A percentile compares a stretch with the other conserved stretches of the same genome.
phyloP scores from a whole-genome alignment of 2,113 vertebrate genomes.

The Percopsis transmontana region DNA sequence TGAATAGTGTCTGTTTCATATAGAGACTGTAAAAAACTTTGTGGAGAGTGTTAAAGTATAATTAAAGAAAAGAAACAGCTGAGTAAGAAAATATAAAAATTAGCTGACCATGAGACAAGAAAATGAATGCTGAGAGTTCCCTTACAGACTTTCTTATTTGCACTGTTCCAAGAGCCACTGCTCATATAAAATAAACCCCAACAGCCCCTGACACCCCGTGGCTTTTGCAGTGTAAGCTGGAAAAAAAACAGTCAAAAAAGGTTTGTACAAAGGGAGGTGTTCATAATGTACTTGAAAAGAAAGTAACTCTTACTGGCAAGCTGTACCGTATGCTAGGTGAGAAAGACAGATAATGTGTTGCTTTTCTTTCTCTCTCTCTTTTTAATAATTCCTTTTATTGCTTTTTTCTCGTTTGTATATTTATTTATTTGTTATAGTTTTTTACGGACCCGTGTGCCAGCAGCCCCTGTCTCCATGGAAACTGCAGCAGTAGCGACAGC shows the following conservation, averaged over 20 bases:
- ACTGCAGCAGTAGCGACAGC: conserved; percentile 82
- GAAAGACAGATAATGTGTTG: conserved; percentile 16
- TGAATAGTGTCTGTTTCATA: not conserved
- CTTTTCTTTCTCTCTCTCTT: not conserved
- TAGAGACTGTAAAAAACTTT: too few relatives aligned
- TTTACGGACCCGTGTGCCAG: conserved; percentile 89
- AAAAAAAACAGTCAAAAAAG: not conserved
- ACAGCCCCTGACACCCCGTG: not conserved
- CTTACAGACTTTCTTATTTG: conserved; percentile 7
- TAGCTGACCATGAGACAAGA: conserved; percentile 6
- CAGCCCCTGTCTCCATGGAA: conserved; percentile 96
- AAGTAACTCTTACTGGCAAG: not conserved
- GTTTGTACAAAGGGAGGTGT: not conserved
- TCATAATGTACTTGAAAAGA: not conserved
- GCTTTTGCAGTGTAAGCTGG: conserved; percentile 3
- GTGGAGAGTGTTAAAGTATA: conserved; percentile 21
- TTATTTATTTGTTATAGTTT: conserved; percentile 79
- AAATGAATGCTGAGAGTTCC: conserved; percentile 18
- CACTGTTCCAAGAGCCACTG: not conserved
- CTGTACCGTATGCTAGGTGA: not conserved
- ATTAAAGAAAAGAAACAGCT: conserved; percentile 24
- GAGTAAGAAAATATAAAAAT: conserved; percentile 46
- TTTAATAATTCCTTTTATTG: not conserved
- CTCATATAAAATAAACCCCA: not conserved
- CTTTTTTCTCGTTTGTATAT: conserved; percentile 24